A percentile compares a stretch with the other conserved stretches of the same genome.
Evolutionary conservation across 1,140 invertebrate genomes (phyloP).

Genomic region (Laodelphax striatellus): DNA sequence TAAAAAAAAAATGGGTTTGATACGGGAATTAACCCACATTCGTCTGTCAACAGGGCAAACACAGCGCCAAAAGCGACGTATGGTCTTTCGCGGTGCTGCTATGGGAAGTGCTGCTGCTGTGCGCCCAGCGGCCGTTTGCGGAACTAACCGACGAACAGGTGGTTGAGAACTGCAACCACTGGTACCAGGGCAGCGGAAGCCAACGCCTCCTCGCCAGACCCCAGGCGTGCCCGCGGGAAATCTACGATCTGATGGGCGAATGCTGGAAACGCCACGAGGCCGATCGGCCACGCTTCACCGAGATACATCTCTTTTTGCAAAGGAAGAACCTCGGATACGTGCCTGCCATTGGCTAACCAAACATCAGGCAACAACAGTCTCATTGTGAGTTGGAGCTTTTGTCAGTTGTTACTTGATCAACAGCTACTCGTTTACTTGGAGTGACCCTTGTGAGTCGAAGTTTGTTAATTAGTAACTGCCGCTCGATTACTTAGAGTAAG

Average conservation of each 20-base stretch:
- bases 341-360: conserved; percentile 17
- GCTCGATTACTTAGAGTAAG: no score
- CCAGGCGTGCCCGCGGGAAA: conserved; percentile 46
- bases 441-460: no score
- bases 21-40: no score
- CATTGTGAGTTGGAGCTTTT: no score
- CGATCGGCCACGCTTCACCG: conserved; percentile 57
- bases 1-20: no score
- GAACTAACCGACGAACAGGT: conserved; percentile 65
- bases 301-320: conserved; percentile 62
- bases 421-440: no score
- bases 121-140: conserved; percentile 56
- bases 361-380: no score
- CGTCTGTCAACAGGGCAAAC: conserved; percentile 44
- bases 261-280: conserved; percentile 57
- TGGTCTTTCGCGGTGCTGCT: conserved; percentile 69
- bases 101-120: conserved; percentile 66
- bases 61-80: conserved; percentile 57
- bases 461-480: no score
- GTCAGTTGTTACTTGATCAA: no score
- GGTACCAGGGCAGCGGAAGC: conserved; percentile 41
- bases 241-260: conserved; percentile 62
- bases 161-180: conserved; percentile 58
- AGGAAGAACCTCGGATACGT: conserved; percentile 46
- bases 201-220: conserved; percentile 38